These are phyloP conservation scores for Lanistes nyassanus DNA, from an alignment of 1,140 invertebrate genomes.

Conservation along the genomic window DNA sequence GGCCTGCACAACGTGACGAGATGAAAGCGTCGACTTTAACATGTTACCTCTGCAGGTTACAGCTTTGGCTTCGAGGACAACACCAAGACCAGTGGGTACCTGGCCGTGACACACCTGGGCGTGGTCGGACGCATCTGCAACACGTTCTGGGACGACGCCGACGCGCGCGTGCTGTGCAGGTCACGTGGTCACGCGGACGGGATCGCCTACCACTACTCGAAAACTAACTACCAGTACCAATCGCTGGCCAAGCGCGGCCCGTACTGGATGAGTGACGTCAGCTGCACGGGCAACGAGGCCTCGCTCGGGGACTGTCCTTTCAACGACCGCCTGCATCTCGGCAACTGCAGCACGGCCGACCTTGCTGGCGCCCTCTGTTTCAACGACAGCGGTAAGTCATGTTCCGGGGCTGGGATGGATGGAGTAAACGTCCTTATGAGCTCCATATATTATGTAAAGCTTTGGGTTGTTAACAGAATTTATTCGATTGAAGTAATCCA, in stretches of 20 bases:
- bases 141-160: slow-evolving; percentile 50
- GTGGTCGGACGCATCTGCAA: slow-evolving; percentile 49
- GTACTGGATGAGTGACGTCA: slow-evolving; percentile 54
- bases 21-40: not conserved
- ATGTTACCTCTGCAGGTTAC: slow-evolving; percentile 30
- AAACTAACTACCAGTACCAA: slow-evolving; percentile 17
- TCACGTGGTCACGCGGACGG: slow-evolving; percentile 38
- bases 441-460: too few species aligned
- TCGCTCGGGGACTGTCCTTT: slow-evolving; percentile 43
- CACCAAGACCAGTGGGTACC: slow-evolving; percentile 29
- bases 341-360: slow-evolving; percentile 48
- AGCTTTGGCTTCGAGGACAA: slow-evolving; percentile 32
- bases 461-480: too few species aligned
- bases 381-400: slow-evolving; percentile 47
- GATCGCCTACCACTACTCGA: slow-evolving; percentile 45
- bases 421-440: too few species aligned
- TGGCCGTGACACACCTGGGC: slow-evolving; percentile 46
- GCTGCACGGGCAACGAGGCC: slow-evolving; percentile 52
- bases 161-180: slow-evolving; percentile 51
- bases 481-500: too few species aligned
- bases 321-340: slow-evolving; percentile 39
- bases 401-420: too few species aligned
- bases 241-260: slow-evolving; percentile 39
- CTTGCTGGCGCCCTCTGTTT: slow-evolving; percentile 54
- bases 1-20: too few species aligned